Base-by-base conservation (phyloP, 1,140 invertebrate genomes). In the Drosophila varians region DNA sequence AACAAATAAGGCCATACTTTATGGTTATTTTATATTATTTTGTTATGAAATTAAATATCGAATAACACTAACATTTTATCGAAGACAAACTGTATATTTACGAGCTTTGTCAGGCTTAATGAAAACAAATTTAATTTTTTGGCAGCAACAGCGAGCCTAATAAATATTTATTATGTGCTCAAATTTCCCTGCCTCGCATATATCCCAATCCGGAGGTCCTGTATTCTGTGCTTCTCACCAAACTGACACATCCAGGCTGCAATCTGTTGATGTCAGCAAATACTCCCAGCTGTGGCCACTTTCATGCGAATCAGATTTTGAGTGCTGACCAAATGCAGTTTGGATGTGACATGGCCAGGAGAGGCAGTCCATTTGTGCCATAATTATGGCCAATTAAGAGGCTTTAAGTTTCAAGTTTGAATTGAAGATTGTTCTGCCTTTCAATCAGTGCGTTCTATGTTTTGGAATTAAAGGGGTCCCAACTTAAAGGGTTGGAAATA, bases 51-150 rank as follows among this genome's bases (percentile, higher is more conserved):
- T n/a, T n/a, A n/a, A n/a, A n/a, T n/a, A n/a, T n/a, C n/a, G n/a
- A n/a, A n/a, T n/a, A n/a, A n/a, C n/a, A n/a, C n/a, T n/a, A n/a
- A n/a, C 16, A 3, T 14, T 14, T 61, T 18, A 34, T 23, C 36
- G 9, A 38, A 4, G 16, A 12, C 6, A 6, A 5, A 23, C 60
- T 48, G 60, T 69, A 53, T 48, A 56, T 80, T 87, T 74, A 40
- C 38, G 46, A 48, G 47, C 60, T 87, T 80, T 80, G 82, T 70
- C 73, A 55, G 61, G 68, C 58, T 46, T 87, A 86, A 87, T 86
- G 61, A 87, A 87, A 87, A 86, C 80, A 86, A 84, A 84, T 84
- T 84, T 74, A 84, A 87, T 84, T 86, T 75, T 38, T 71, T 72
- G 79, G 74, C 74, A 62, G 62, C 78, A 45, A 40, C 40, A 47